Percentiles rank a stretch among this genome's conserved stretches.
Conservation (phyloP, 2,888 invertebrate genomes). For the Tenthredo notha region DNA sequence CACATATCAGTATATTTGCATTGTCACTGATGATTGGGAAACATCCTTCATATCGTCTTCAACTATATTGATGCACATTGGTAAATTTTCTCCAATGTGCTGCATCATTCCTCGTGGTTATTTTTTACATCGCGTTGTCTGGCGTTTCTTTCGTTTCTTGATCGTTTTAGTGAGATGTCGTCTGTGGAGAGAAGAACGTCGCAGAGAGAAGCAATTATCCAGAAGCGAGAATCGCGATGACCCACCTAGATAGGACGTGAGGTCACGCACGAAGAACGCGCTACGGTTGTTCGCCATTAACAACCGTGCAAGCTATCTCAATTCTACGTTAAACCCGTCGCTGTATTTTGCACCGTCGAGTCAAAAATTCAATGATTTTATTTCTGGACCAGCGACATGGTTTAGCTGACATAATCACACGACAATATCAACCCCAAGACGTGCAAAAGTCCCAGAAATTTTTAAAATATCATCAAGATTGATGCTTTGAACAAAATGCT, state of each 20-base stretch:
- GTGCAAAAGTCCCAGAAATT: background rate
- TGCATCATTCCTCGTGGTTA: background rate
- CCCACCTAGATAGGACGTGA: constrained; percentile 54
- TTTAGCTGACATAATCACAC: background rate
- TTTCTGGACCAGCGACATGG: background rate
- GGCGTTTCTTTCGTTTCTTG: background rate
- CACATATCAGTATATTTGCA: background rate
- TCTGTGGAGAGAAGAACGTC: background rate
- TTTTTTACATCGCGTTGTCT: background rate
- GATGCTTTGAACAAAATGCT: background rate
- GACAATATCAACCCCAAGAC: background rate
- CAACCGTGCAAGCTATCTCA: constrained; percentile 47
- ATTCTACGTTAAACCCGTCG: constrained; percentile 31
- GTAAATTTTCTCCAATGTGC: background rate
- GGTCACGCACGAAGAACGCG: constrained; percentile 48
- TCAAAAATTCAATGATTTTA: constrained; percentile 9
- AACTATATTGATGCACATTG: background rate
- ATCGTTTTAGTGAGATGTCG: background rate
- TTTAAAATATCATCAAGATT: background rate
- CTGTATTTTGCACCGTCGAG: background rate
- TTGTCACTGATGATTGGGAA: background rate
- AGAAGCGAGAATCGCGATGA: constrained; percentile 54
- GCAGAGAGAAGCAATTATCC: constrained; percentile 52
- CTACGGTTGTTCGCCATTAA: constrained; percentile 54
- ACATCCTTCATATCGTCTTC: background rate